phyloP scores from a whole-genome alignment of 2,888 invertebrate species.

The Drymonia ruficornis region DNA sequence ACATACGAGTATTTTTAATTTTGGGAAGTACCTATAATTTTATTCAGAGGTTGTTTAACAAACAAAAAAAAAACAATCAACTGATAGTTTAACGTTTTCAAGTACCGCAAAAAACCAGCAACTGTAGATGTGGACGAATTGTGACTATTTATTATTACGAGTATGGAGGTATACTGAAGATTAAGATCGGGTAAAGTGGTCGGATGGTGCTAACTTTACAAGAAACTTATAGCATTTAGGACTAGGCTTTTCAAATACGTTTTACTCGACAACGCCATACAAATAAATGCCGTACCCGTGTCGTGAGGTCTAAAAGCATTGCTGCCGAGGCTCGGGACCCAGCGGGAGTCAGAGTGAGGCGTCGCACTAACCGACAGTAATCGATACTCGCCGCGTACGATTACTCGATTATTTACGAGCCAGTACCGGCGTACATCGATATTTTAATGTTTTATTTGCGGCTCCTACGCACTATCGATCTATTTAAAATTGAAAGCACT shows the following conservation, averaged over 20 bases:
- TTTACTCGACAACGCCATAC: neutral
- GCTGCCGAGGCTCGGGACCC: constrained; percentile 46
- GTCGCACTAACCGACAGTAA: constrained; percentile 62
- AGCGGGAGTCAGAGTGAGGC: constrained; percentile 63
- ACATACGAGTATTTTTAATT: no score
- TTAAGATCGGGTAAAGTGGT: no score
- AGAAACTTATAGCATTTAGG: neutral
- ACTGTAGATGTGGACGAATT: no score
- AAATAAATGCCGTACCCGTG: constrained; percentile 20
- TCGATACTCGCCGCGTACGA: constrained; percentile 57
- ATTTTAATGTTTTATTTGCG: constrained; percentile 60
- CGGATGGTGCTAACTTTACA: neutral
- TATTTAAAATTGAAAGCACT: no score
- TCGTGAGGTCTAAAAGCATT: constrained; percentile 20
- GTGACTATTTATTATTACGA: no score
- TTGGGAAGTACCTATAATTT: no score
- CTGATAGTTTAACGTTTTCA: no score
- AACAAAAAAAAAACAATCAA: no score
- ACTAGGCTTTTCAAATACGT: neutral
- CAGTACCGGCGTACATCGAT: constrained; percentile 41
- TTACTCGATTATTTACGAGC: constrained; percentile 62
- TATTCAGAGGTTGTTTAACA: no score
- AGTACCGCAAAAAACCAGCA: no score
- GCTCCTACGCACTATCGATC: constrained; percentile 48
- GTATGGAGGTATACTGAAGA: no score